These are phyloP conservation scores for Vicugna pacos DNA, from an alignment of 2,113 vertebrate species.

Conservation along the genomic window DNA sequence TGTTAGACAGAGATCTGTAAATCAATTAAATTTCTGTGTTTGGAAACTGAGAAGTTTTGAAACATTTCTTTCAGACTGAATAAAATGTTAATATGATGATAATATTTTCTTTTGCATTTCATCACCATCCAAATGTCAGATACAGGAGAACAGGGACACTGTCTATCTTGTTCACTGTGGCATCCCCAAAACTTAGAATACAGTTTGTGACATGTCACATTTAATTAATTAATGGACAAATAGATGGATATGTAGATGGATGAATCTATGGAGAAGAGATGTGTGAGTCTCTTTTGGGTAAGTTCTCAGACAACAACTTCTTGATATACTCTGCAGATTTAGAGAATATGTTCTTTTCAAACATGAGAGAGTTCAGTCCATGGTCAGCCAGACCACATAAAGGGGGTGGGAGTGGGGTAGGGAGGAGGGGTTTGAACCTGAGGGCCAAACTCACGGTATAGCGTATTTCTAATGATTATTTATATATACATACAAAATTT, in stretches of 20 bases:
- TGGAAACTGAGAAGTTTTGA: neutral
- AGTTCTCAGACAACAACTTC: neutral
- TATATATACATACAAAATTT: neutral
- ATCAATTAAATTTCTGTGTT: slow-evolving; percentile 16
- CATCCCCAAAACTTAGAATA: neutral
- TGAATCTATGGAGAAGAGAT: neutral
- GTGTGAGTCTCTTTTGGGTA: neutral
- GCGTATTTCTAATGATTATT: neutral
- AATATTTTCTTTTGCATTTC: neutral
- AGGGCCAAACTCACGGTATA: neutral
- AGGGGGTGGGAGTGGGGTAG: neutral
- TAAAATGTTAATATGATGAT: neutral
- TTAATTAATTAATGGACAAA: neutral
- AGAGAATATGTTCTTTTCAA: neutral
- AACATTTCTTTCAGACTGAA: slow-evolving; percentile 14
- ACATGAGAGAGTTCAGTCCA: neutral
- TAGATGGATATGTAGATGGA: neutral
- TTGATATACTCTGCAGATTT: neutral
- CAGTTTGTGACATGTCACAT: neutral
- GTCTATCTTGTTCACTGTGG: neutral
- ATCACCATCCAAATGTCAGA: neutral
- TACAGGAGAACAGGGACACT: neutral
- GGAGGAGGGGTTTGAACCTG: neutral
- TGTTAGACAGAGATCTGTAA: neutral
- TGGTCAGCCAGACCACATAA: neutral